Base-by-base conservation (phyloP, 2,797 vertebrate species). In the Cyclura pinguis region DNA sequence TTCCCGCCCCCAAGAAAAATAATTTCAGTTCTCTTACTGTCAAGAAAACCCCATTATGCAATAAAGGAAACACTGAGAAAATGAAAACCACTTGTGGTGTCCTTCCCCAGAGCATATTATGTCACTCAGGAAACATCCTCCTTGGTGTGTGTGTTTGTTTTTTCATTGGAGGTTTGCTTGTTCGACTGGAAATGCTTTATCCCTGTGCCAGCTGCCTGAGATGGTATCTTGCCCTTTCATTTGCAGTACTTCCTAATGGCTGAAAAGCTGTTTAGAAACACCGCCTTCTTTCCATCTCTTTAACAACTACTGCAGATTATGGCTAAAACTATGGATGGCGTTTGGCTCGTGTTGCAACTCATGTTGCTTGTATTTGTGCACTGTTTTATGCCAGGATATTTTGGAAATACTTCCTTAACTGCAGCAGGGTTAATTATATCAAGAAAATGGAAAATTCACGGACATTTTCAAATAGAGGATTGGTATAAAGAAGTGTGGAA, bases 291-390 rank as follows among this genome's bases (percentile, higher is more conserved):
- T 16, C 18, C 42, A 9, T 80, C 87, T 73, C 52, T 67, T 74
- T 81, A 91, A 89, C 10, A 87, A 90, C 85, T 0, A 3, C 73
- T 85, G 91, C 64, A 90, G 88, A 64, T 64, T 42, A 85, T 73
- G 84, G 73, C 74, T 87, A 86, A 35, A 95, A 85, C 55, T 91
- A 93, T 94, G 93, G 50, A 85, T 89, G 94, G 94, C 80, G 95
- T 91, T 78, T 91, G 78, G 94, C 92, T 89, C 0, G 0, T 64
- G 77, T 74, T 92, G 87, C 55, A 91, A 95, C 64, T 50, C 91
- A 55, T 0, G 0, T 77, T 78, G 74, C 24, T 83, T 59, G 76
- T 88, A 92, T 91, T 93, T 86, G 89, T 89, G 32, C 67, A 24
- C 13, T 59, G 7, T 0, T 3, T 57, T 80, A 69, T 92, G 80